phyloP scores from a whole-genome alignment of 2,888 invertebrate species.

The Limnephilus lunatus region DNA sequence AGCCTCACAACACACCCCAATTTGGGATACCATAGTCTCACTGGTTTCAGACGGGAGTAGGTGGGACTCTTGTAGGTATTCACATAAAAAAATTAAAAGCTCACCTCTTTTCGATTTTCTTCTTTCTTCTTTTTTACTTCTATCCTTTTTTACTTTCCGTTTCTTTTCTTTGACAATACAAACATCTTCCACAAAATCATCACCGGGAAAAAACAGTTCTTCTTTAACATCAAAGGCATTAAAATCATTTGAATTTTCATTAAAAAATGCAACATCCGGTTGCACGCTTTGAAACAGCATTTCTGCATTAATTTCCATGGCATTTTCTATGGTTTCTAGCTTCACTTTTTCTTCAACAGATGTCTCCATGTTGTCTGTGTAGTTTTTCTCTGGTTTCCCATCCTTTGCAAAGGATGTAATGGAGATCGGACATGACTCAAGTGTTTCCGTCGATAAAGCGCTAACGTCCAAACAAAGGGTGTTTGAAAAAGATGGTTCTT shows the following conservation, averaged over 20 bases:
- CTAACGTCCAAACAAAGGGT: constrained; percentile 29
- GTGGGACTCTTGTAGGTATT: too few relatives aligned
- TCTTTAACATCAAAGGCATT: not conserved
- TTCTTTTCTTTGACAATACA: not conserved
- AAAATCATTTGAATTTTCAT: constrained; percentile 4
- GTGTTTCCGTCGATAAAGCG: not conserved
- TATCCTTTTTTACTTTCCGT: not conserved
- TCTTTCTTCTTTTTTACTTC: constrained; percentile 6
- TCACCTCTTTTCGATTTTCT: not conserved
- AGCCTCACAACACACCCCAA: too few relatives aligned
- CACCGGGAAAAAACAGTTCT: not conserved
- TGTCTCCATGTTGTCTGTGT: constrained; percentile 4
- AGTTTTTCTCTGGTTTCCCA: constrained; percentile 3
- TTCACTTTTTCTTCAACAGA: constrained; percentile 7
- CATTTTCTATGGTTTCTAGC: not conserved
- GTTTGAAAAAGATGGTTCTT: constrained; percentile 31
- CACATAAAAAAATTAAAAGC: too few relatives aligned
- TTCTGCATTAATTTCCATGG: not conserved
- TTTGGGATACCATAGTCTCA: too few relatives aligned
- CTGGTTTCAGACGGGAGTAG: too few relatives aligned
- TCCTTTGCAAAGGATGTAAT: constrained; percentile 10
- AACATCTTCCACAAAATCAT: not conserved
- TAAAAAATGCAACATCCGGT: not conserved
- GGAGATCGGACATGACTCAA: not conserved
- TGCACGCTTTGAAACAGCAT: not conserved